Conservation (phyloP, 2,113 vertebrate species). For the Cnemophilus loriae region DNA sequence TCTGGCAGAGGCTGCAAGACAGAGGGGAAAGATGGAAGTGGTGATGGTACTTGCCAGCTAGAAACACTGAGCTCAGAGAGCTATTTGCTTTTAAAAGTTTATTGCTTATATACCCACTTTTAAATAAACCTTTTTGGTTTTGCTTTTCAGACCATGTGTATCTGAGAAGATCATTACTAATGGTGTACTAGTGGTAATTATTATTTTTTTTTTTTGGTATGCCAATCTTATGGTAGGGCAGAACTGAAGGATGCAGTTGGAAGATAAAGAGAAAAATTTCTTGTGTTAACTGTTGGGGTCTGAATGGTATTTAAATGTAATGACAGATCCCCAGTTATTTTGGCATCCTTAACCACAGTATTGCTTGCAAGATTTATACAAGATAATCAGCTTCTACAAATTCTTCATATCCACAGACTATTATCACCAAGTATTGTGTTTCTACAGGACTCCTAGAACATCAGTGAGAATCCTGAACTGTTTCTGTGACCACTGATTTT, state of each 20-base stretch:
- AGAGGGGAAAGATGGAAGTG: neutral
- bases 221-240: neutral
- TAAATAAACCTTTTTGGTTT: neutral
- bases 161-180: constrained; percentile 60
- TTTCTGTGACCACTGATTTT: neutral
- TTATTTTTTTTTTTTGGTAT: neutral
- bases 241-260: neutral
- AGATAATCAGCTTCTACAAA: neutral
- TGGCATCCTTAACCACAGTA: neutral
- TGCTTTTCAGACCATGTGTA: constrained; percentile 49
- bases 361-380: neutral
- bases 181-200: constrained; percentile 64
- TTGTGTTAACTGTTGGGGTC: neutral
- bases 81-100: neutral
- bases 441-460: neutral
- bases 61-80: neutral
- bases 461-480: neutral
- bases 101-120: neutral
- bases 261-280: neutral
- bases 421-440: neutral
- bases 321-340: neutral
- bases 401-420: neutral
- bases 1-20: neutral
- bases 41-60: neutral
- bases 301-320: neutral